A percentile compares a stretch with the other conserved stretches of the same genome.
Evolutionary conservation across 92 coral and sea anemone genomes (phyloP).

Genomic region (Zoanthus sociatus): DNA sequence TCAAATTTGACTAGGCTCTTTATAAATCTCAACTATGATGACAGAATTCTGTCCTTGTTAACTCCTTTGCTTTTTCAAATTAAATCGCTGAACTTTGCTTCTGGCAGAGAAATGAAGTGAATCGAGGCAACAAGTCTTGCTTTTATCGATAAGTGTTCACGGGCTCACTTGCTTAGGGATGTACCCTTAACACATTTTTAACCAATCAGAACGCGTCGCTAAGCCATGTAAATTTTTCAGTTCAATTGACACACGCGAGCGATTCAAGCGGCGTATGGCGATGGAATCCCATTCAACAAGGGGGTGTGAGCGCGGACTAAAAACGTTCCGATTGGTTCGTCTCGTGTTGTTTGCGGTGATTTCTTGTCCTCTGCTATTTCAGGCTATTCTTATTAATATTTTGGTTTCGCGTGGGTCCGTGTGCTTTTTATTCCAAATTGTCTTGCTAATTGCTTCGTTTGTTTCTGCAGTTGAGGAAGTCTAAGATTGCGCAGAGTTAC

Average conservation of each 20-base stretch:
- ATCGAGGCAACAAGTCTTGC: conserved; percentile 27
- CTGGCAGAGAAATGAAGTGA: conserved; percentile 35
- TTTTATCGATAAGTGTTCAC: conserved; percentile 31
- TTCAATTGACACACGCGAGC: conserved; percentile 49
- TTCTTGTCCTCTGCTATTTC: conserved; percentile 33
- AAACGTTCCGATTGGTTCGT: conserved; percentile 11
- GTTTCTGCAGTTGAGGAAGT: background rate
- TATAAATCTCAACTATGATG: background rate
- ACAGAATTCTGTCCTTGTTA: background rate
- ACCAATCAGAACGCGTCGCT: conserved; percentile 42
- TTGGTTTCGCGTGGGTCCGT: conserved; percentile 44
- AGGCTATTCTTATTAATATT: conserved; percentile 36
- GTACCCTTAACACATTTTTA: conserved; percentile 35
- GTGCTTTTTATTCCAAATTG: conserved; percentile 1
- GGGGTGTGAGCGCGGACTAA: conserved; percentile 36
- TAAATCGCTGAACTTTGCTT: background rate
- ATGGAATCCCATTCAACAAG: conserved; percentile 21
- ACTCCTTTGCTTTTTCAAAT: conserved; percentile 1
- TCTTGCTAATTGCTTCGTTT: conserved; percentile 38
- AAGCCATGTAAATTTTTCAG: conserved; percentile 29
- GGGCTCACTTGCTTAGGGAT: conserved; percentile 53
- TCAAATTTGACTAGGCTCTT: background rate
- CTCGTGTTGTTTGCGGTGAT: conserved; percentile 37
- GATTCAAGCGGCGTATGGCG: conserved; percentile 31
- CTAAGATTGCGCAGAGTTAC: background rate